Evolutionary conservation across 2,113 vertebrate species (phyloP).

Genomic region (Saccopteryx leptura): DNA sequence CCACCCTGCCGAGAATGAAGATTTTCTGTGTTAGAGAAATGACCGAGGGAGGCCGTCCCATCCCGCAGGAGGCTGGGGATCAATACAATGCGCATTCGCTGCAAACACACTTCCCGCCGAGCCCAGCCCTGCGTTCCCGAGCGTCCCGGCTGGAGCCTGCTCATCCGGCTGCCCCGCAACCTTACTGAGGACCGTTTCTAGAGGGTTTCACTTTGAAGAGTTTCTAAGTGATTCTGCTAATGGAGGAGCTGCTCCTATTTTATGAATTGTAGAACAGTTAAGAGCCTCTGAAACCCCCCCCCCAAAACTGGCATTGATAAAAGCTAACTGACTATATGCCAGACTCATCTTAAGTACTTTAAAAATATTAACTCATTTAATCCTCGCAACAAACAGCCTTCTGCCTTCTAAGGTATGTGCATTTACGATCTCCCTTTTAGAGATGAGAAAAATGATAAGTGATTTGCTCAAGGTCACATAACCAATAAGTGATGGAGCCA

Average conservation of each 20-base stretch:
- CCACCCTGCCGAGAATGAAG: constrained; percentile 64
- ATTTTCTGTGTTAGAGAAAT: constrained; percentile 66
- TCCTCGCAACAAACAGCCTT: constrained; percentile 5
- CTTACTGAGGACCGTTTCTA: background rate
- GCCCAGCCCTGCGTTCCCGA: background rate
- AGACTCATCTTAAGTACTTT: background rate
- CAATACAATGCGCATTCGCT: constrained; percentile 75
- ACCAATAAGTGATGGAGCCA: background rate
- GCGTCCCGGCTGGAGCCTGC: background rate
- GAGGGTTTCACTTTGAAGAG: constrained; percentile 10
- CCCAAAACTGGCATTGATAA: background rate
- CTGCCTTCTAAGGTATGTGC: background rate
- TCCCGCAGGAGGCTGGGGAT: constrained; percentile 67
- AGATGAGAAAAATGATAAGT: background rate
- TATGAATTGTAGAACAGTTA: background rate
- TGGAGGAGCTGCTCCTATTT: background rate
- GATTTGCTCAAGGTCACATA: background rate
- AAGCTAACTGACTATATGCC: background rate
- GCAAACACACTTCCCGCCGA: constrained; percentile 43
- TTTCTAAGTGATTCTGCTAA: constrained; percentile 54
- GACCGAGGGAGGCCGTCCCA: constrained; percentile 19
- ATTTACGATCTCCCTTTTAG: background rate
- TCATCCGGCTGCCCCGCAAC: background rate
- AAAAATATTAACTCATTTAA: constrained; percentile 18
- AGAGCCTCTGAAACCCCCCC: background rate